Conservation (phyloP, 64 coral and sea anemone genomes). For the Montipora foliosa region DNA sequence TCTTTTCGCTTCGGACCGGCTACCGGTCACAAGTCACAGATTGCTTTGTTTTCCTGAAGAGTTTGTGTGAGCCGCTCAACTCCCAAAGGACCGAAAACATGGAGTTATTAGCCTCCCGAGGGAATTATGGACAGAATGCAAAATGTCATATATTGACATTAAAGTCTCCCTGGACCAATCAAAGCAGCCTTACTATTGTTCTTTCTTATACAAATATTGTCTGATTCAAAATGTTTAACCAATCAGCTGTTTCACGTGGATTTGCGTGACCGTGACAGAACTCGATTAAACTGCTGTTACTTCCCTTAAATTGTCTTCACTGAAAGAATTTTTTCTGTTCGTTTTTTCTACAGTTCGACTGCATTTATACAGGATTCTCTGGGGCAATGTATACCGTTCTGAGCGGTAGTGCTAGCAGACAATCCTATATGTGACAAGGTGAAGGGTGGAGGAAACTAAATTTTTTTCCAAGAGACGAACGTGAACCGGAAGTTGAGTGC, state of each 20-base stretch:
- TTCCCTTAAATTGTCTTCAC: too few species aligned
- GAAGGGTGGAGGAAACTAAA: too few species aligned
- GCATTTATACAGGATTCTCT: too few species aligned
- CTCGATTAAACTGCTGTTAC: too few species aligned
- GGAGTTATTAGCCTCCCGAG: slow-evolving; percentile 78
- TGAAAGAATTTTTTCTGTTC: too few species aligned
- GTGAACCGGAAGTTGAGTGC: too few species aligned
- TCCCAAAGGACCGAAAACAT: slow-evolving; percentile 79
- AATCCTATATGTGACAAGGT: too few species aligned
- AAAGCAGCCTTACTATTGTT: neutral
- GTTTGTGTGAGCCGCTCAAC: slow-evolving; percentile 76
- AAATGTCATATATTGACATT: slow-evolving; percentile 20
- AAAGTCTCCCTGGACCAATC: slow-evolving; percentile 18
- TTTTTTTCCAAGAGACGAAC: too few species aligned
- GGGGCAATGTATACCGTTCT: too few species aligned
- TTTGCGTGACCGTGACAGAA: slow-evolving; percentile 27
- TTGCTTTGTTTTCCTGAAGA: slow-evolving; percentile 82
- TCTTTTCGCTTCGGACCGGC: slow-evolving; percentile 56
- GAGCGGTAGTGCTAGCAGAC: too few species aligned
- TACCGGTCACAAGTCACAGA: slow-evolving; percentile 68
- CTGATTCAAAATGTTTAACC: neutral
- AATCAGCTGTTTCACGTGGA: slow-evolving; percentile 7
- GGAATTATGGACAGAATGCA: slow-evolving; percentile 72
- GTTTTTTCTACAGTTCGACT: too few species aligned
- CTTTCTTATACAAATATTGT: neutral